Evolutionary conservation across 2,113 vertebrate species (phyloP).

Genomic region (Eulacestoma nigropectus): DNA sequence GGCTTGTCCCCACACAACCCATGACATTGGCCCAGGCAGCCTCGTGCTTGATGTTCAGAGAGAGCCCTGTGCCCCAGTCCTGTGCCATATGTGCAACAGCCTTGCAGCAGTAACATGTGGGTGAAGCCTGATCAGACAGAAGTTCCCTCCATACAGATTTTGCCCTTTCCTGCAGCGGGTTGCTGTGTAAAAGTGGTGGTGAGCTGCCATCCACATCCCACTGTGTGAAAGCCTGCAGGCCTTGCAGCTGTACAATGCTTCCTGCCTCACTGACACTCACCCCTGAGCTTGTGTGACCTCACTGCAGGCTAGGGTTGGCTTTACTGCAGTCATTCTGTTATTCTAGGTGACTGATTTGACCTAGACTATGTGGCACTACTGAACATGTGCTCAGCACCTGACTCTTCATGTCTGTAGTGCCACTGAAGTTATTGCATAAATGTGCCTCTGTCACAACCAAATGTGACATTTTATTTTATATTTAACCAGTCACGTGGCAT

Average conservation of each 20-base stretch:
- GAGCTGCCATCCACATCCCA: background rate
- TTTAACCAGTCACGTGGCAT: background rate
- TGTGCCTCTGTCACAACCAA: background rate
- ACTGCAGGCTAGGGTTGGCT: background rate
- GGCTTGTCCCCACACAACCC: background rate
- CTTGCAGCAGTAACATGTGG: background rate
- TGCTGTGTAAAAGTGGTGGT: background rate
- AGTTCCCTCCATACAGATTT: background rate
- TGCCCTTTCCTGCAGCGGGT: background rate
- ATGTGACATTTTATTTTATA: background rate
- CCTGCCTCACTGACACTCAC: background rate
- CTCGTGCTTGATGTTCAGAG: fast-evolving
- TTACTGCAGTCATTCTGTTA: background rate
- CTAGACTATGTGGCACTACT: background rate
- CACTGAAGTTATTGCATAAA: background rate
- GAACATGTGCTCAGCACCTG: background rate
- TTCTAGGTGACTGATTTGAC: background rate
- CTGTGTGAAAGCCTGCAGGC: background rate
- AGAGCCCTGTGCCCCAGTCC: background rate
- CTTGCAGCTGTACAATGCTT: background rate
- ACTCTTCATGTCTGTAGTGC: background rate
- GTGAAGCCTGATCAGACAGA: background rate
- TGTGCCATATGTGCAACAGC: background rate
- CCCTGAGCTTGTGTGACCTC: background rate
- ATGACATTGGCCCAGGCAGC: background rate